phyloP scores from a whole-genome alignment of 2,797 vertebrate genomes.

The Catostomus latipinnis region DNA sequence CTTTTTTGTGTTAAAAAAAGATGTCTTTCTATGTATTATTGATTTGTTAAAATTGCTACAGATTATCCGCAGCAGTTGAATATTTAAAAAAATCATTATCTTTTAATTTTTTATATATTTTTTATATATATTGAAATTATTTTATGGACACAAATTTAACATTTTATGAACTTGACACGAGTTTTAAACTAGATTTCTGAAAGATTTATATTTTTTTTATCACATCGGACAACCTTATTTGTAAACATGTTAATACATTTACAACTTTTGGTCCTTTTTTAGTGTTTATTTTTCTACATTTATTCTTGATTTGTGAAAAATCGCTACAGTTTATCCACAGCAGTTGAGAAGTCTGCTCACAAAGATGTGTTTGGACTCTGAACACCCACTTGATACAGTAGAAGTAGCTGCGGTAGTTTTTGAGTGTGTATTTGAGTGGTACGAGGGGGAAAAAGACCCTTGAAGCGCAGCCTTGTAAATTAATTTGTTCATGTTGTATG shows the following conservation, averaged over 20 bases:
- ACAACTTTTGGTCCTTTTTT: neutral
- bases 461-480: conserved; percentile 96
- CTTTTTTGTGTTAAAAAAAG: neutral
- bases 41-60: too few species aligned
- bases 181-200: too few species aligned
- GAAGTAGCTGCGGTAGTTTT: conserved; percentile 41
- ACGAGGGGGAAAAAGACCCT: conserved; percentile 72
- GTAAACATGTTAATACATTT: too few species aligned
- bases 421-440: conserved; percentile 42
- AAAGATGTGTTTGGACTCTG: conserved; percentile 76
- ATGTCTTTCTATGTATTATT: too few species aligned
- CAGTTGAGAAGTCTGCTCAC: neutral
- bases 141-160: too few species aligned
- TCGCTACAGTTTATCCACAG: neutral
- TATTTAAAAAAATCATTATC: too few species aligned
- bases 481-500: conserved; percentile 99
- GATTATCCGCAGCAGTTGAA: too few species aligned
- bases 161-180: too few species aligned
- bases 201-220: too few species aligned
- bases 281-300: neutral
- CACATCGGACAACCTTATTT: too few species aligned
- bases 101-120: too few species aligned
- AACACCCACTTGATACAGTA: conserved; percentile 73
- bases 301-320: neutral
- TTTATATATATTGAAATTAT: too few species aligned